Percentiles rank a stretch among this genome's conserved stretches.
phyloP scores from a whole-genome alignment of 2,888 invertebrate genomes.

The Notodonta ziczac region DNA sequence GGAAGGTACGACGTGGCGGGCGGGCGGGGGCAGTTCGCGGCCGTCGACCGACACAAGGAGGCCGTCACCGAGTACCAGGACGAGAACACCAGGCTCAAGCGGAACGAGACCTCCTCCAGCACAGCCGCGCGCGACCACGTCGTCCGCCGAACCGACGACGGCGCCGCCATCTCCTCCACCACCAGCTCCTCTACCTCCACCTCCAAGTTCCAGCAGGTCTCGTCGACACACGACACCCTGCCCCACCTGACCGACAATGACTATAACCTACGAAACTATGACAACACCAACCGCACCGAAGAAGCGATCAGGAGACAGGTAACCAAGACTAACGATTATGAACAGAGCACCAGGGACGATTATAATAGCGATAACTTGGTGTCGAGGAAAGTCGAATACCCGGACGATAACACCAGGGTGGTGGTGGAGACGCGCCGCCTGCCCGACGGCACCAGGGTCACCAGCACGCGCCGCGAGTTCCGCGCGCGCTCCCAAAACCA shows the following conservation, averaged over 20 bases:
- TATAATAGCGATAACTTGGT: conserved; percentile 76
- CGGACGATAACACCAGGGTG: conserved; percentile 87
- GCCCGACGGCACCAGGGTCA: conserved; percentile 87
- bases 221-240: conserved; percentile 64
- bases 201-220: conserved; percentile 67
- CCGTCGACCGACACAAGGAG: conserved; percentile 85
- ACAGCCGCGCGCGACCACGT: conserved; percentile 72
- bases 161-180: conserved; percentile 64
- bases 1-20: conserved; percentile 87
- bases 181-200: conserved; percentile 66
- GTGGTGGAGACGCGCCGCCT: conserved; percentile 87
- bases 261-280: conserved; percentile 52
- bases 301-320: conserved; percentile 44
- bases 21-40: conserved; percentile 87
- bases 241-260: conserved; percentile 62
- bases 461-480: conserved; percentile 88
- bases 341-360: conserved; percentile 50
- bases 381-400: conserved; percentile 85
- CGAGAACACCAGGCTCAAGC: conserved; percentile 70
- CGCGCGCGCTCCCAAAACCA: conserved; percentile 68
- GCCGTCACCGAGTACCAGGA: conserved; percentile 77
- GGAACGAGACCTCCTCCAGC: conserved; percentile 65
- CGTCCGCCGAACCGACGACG: conserved; percentile 70
- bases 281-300: conserved; percentile 56
- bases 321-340: conserved; percentile 50